These are phyloP conservation scores for Nephrocerus scutellatus DNA, from an alignment of 2,888 invertebrate genomes.

Conservation along the genomic window DNA sequence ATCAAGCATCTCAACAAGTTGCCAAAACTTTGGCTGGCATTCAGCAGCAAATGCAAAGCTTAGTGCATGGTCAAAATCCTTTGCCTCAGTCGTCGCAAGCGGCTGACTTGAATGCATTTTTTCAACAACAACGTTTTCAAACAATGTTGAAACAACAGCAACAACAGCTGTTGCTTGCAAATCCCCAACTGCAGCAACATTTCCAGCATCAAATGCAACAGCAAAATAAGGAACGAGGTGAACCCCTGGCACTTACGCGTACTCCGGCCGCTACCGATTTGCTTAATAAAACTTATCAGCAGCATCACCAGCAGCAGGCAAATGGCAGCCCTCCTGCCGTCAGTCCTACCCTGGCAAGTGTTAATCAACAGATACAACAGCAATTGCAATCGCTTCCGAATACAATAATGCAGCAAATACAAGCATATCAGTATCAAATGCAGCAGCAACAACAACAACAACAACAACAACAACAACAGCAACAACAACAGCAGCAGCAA, in stretches of 20 bases:
- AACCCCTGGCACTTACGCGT: constrained; percentile 35
- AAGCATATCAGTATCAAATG: constrained; percentile 38
- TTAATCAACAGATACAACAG: constrained; percentile 32
- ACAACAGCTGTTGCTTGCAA: constrained; percentile 26
- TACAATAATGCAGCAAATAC: constrained; percentile 36
- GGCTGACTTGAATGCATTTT: constrained; percentile 32
- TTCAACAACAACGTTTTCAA: constrained; percentile 35
- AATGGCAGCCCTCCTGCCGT: constrained; percentile 31
- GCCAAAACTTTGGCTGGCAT: constrained; percentile 34
- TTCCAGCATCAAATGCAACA: constrained; percentile 36
- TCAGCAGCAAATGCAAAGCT: constrained; percentile 38
- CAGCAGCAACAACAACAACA: constrained; percentile 51
- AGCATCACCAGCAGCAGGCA: constrained; percentile 33
- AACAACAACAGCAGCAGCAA: constrained; percentile 25
- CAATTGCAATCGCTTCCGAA: constrained; percentile 34
- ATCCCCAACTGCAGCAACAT: constrained; percentile 32
- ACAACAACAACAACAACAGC: constrained; percentile 25
- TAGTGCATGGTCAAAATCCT: constrained; percentile 33
- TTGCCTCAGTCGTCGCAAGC: constrained; percentile 30
- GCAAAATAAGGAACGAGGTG: constrained; percentile 29
- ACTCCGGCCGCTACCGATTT: constrained; percentile 39
- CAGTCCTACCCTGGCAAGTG: constrained; percentile 24
- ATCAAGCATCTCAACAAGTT: constrained; percentile 30
- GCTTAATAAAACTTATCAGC: constrained; percentile 33
- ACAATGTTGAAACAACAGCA: constrained; percentile 32